Evolutionary conservation across 1,140 invertebrate species (phyloP).

Genomic region (Drosophila setifemur): DNA sequence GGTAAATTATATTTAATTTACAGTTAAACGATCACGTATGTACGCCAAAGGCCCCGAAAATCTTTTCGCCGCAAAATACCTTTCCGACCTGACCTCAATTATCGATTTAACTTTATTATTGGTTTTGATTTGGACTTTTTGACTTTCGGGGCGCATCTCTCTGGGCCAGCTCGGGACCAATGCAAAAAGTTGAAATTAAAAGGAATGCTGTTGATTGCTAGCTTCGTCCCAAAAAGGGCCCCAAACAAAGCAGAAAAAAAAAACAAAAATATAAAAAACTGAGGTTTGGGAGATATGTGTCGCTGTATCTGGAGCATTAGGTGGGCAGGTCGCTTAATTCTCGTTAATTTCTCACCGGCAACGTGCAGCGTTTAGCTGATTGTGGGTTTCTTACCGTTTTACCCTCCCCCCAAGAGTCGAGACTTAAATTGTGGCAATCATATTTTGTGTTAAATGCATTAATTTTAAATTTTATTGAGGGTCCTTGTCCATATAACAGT

Average conservation of each 20-base stretch:
- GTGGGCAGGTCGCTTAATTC: conserved; percentile 72
- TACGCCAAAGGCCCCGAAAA: conserved; percentile 42
- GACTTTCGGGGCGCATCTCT: conserved; percentile 48
- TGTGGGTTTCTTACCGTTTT: conserved; percentile 49
- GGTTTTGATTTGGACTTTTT: conserved; percentile 79
- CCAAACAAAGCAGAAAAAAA: not conserved
- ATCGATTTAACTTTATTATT: conserved; percentile 83
- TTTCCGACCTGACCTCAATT: conserved; percentile 77
- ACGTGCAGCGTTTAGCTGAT: conserved; percentile 79
- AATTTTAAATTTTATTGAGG: conserved; percentile 43
- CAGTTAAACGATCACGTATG: conserved; percentile 82
- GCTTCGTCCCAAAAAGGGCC: conserved; percentile 14
- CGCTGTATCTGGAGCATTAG: conserved; percentile 49
- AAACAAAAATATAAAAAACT: conserved; percentile 2
- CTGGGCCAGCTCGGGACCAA: not conserved
- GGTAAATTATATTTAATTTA: conserved; percentile 83
- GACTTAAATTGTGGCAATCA: conserved; percentile 68
- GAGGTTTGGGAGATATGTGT: conserved; percentile 27
- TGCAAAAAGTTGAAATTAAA: conserved; percentile 73
- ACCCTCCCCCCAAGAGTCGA: not conserved
- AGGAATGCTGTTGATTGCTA: conserved; percentile 79
- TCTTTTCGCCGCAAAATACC: conserved; percentile 35
- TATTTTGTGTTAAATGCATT: conserved; percentile 67
- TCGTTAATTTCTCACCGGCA: conserved; percentile 70
- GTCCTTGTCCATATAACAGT: conserved; percentile 42